Conservation (phyloP, 2,888 invertebrate species). For the Leptinotarsa rubiginosa region DNA sequence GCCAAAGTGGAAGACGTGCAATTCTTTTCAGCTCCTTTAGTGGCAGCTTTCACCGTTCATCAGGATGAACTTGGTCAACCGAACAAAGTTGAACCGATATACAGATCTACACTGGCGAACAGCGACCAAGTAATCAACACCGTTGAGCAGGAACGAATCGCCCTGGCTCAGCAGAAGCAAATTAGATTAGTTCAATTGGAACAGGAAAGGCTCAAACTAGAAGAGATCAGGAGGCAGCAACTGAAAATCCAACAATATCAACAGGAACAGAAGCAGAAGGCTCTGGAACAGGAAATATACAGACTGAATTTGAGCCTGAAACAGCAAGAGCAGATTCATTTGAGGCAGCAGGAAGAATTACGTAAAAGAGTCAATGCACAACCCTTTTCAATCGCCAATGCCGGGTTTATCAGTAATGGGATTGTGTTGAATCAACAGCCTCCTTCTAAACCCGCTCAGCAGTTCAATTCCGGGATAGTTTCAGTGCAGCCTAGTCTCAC, state of each 20-base stretch:
- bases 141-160: conserved; percentile 27
- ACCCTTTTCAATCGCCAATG: conserved; percentile 51
- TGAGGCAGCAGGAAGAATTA: conserved; percentile 69
- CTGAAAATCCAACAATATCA: conserved; percentile 36
- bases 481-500: conserved; percentile 70
- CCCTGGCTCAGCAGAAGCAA: conserved; percentile 29
- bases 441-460: conserved; percentile 5
- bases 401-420: conserved; percentile 27
- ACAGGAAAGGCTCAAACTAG: conserved; percentile 47
- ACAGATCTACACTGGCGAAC: conserved; percentile 65
- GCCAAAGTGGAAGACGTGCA: conserved; percentile 78
- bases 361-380: conserved; percentile 63
- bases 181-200: conserved; percentile 42
- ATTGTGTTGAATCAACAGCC: conserved; percentile 30
- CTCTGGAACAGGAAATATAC: conserved; percentile 77
- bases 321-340: conserved; percentile 56
- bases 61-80: conserved; percentile 84
- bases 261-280: conserved; percentile 72
- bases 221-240: conserved; percentile 35
- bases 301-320: conserved; percentile 72
- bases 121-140: conserved; percentile 44
- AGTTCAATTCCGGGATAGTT: conserved; percentile 48
- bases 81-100: conserved; percentile 81
- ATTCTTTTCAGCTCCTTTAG: conserved; percentile 83
- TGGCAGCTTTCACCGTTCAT: conserved; percentile 88